These are phyloP conservation scores for Euwallacea similis DNA, from an alignment of 1,140 invertebrate species.

Conservation along the genomic window DNA sequence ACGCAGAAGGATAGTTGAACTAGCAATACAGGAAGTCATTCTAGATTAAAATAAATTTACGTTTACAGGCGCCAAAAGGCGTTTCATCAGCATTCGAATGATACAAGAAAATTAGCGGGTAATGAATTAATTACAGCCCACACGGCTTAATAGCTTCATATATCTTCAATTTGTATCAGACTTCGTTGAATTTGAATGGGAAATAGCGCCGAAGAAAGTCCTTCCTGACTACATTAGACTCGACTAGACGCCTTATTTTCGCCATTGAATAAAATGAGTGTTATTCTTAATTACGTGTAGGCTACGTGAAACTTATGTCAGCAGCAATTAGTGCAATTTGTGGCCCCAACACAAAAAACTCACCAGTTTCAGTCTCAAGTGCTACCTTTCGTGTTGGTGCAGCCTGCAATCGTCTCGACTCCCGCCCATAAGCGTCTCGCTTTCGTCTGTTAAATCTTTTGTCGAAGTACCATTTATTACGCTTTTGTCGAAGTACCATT, in stretches of 20 bases:
- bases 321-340: too few species aligned
- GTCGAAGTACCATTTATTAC: constrained; percentile 5
- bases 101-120: not conserved
- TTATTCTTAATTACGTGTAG: too few species aligned
- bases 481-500: constrained; percentile 28
- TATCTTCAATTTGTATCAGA: not conserved
- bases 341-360: too few species aligned
- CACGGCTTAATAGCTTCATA: not conserved
- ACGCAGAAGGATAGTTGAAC: too few species aligned
- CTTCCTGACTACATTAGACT: not conserved
- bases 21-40: too few species aligned
- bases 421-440: constrained; percentile 23
- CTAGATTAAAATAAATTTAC: too few species aligned
- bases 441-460: constrained; percentile 24
- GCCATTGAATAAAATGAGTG: too few species aligned
- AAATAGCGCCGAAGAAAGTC: constrained; percentile 1
- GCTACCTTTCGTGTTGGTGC: not conserved
- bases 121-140: not conserved
- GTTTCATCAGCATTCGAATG: not conserved
- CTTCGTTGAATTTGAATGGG: not conserved
- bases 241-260: not conserved
- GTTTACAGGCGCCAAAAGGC: not conserved
- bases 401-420: constrained; percentile 9
- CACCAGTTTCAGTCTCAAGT: not conserved
- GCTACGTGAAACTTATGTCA: too few species aligned